Evolutionary conservation across 2,797 vertebrate genomes (phyloP).

Genomic region (Argentina silus): DNA sequence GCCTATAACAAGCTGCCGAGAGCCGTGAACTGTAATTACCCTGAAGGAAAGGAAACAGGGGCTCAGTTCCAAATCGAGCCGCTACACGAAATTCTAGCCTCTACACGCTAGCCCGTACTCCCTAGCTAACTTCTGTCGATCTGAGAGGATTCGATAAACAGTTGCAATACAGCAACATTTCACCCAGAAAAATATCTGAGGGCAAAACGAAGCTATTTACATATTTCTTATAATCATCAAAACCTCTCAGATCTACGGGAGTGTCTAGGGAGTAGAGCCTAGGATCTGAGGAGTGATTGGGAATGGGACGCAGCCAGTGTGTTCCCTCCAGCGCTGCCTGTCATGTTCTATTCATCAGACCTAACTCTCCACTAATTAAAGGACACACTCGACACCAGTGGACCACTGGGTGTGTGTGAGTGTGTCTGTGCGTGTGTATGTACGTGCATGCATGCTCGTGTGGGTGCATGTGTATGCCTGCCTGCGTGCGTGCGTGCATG

Average conservation of each 20-base stretch:
- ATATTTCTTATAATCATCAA: no score
- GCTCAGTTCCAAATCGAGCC: neutral
- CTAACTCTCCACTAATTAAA: slow-evolving; percentile 34
- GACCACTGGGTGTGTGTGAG: neutral
- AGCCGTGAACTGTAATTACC: slow-evolving; percentile 72
- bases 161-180: no score
- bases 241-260: no score
- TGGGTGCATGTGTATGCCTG: no score
- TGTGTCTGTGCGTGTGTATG: no score
- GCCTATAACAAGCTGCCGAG: slow-evolving; percentile 27
- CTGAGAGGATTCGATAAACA: no score
- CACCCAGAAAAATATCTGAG: no score
- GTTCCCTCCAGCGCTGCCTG: slow-evolving; percentile 35
- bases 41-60: slow-evolving; percentile 52
- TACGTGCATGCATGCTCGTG: no score
- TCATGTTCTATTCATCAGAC: slow-evolving; percentile 63
- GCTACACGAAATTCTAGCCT: neutral
- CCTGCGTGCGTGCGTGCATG: neutral
- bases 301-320: slow-evolving; percentile 12
- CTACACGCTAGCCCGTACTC: no score
- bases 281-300: neutral
- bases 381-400: slow-evolving; percentile 26
- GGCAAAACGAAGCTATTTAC: no score
- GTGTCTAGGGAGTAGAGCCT: no score
- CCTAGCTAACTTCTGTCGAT: no score